Evolutionary conservation across 2,888 invertebrate species (phyloP).

Genomic region (Thumatha senex): DNA sequence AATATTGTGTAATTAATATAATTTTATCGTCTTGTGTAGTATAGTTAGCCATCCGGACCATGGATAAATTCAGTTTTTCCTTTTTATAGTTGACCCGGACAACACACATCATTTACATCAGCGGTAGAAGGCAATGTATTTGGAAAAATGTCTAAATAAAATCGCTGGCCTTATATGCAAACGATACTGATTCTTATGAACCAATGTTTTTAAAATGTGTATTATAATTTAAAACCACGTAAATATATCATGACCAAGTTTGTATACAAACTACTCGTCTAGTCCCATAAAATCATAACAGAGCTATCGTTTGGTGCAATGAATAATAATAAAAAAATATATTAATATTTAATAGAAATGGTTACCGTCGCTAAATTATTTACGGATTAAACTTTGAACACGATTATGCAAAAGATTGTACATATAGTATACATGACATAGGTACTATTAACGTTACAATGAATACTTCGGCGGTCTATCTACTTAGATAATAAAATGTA

Average conservation of each 20-base stretch:
- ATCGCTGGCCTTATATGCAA: too few species aligned
- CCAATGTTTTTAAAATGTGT: background rate
- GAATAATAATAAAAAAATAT: constrained; percentile 13
- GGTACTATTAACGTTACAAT: constrained; percentile 43
- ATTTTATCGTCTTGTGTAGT: background rate
- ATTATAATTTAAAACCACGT: constrained; percentile 18
- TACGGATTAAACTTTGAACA: constrained; percentile 18
- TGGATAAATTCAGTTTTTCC: background rate
- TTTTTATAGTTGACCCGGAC: too few species aligned
- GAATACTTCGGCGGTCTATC: constrained; percentile 74
- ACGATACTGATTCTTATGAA: background rate
- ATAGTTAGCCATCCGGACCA: background rate
- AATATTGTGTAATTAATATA: background rate
- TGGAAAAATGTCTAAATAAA: too few species aligned
- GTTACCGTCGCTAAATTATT: constrained; percentile 26
- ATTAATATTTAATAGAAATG: constrained; percentile 8
- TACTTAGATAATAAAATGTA: constrained; percentile 70
- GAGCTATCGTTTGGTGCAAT: constrained; percentile 40
- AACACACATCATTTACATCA: too few species aligned
- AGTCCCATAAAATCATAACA: constrained; percentile 38
- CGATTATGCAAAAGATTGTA: constrained; percentile 36
- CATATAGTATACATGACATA: constrained; percentile 16
- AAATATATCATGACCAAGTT: constrained; percentile 22
- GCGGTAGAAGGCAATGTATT: too few species aligned
- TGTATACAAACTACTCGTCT: constrained; percentile 30